Evolutionary conservation across 2,797 vertebrate species (phyloP).

Genomic region (Dendrocincla fuliginosa): DNA sequence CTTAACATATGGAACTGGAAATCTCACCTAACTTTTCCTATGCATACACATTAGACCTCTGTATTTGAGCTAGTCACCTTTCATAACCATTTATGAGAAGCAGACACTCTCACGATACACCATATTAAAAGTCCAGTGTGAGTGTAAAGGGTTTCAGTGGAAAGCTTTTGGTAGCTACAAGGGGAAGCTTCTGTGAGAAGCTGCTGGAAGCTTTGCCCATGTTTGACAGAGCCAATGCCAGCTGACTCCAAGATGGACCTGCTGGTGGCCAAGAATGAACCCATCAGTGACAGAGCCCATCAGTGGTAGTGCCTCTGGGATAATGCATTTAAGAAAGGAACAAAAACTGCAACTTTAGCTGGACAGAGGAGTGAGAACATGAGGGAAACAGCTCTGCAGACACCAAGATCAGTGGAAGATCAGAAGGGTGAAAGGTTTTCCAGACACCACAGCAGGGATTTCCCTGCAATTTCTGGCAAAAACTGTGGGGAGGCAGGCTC

Average conservation of each 20-base stretch:
- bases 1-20: not conserved
- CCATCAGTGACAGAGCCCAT: not conserved
- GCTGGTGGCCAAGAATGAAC: not conserved
- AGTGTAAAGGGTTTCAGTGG: not conserved
- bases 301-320: not conserved
- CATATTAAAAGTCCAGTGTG: not conserved
- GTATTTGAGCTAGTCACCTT: not conserved
- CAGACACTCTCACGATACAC: not conserved
- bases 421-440: not conserved
- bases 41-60: not conserved
- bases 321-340: not conserved
- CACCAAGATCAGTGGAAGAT: not conserved
- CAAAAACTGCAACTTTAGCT: not conserved
- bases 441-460: not conserved
- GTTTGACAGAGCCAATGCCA: not conserved
- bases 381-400: fast-evolving
- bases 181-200: not conserved
- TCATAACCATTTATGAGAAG: not conserved
- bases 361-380: not conserved
- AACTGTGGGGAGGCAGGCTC: not conserved
- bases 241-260: not conserved
- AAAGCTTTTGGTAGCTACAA: not conserved
- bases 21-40: not conserved
- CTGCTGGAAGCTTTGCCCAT: not conserved
- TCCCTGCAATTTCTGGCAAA: not conserved